Percentiles rank a stretch among this genome's conserved stretches.
These are phyloP conservation scores for Tetranychus urticae DNA, from an alignment of 1,140 invertebrate genomes.

Conservation along the genomic window DNA sequence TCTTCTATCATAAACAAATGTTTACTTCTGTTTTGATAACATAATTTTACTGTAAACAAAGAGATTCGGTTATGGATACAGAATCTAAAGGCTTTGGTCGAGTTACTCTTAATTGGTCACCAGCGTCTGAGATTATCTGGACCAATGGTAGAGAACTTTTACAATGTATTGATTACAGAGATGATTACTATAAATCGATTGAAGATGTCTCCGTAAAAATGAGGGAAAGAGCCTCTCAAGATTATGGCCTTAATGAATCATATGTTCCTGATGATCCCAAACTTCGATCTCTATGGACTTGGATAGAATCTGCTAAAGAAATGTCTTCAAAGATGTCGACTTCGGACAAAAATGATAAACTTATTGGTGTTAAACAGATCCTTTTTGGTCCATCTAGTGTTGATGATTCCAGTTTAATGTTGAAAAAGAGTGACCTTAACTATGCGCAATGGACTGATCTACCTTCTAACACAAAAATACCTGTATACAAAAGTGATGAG, in stretches of 20 bases:
- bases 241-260: slow-evolving; percentile 34
- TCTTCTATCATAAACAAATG: too few species aligned
- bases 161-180: slow-evolving; percentile 28
- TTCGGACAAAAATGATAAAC: background rate
- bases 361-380: background rate
- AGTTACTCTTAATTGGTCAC: slow-evolving; percentile 28
- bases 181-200: slow-evolving; percentile 24
- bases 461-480: background rate
- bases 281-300: background rate
- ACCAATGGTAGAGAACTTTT: slow-evolving; percentile 41
- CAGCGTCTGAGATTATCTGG: slow-evolving; percentile 42
- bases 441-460: background rate
- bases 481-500: background rate
- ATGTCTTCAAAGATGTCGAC: background rate
- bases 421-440: background rate
- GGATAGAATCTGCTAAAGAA: background rate
- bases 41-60: too few species aligned
- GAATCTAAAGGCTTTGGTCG: background rate
- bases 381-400: background rate
- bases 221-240: slow-evolving; percentile 36
- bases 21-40: too few species aligned
- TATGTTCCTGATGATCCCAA: background rate
- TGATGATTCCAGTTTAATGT: background rate
- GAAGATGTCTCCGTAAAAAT: slow-evolving; percentile 48
- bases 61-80: too few species aligned